Percentiles rank a stretch among this genome's conserved stretches.
phyloP scores from a whole-genome alignment of 2,113 vertebrate species.

The Silurus asotus region DNA sequence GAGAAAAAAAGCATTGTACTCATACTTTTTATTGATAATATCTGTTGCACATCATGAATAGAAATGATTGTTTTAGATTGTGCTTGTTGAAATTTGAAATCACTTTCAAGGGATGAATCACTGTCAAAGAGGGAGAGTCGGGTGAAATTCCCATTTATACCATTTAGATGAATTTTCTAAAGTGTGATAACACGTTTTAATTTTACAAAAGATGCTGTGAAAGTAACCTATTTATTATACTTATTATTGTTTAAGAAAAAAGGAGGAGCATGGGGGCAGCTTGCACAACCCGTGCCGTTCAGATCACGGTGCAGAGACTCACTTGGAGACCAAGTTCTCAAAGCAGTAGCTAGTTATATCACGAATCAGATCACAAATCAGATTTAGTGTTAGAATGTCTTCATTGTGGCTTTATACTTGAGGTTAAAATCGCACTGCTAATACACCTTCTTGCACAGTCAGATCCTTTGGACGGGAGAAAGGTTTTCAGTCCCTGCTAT shows the following conservation, averaged over 20 bases:
- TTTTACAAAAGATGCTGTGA: not conserved
- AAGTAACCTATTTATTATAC: not conserved
- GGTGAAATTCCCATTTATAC: not conserved
- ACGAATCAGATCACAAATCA: not conserved
- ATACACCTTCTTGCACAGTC: not conserved
- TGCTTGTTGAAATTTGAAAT: not conserved
- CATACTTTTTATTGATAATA: not conserved
- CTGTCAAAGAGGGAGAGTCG: not conserved
- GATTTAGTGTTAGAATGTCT: not conserved
- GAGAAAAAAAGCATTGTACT: constrained; percentile 19
- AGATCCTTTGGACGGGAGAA: not conserved
- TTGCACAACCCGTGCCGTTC: not conserved
- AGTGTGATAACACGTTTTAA: not conserved
- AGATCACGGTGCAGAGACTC: not conserved
- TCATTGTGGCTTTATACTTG: not conserved
- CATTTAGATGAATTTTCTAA: not conserved
- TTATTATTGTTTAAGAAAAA: not conserved
- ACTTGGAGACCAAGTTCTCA: not conserved
- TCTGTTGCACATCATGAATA: not conserved
- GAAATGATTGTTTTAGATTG: too few species aligned
- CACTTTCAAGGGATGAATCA: not conserved
- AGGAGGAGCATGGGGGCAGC: not conserved
- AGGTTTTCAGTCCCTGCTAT: not conserved
- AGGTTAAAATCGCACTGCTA: not conserved
- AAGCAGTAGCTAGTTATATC: too few species aligned